phyloP scores from a whole-genome alignment of 2,888 invertebrate genomes.

The Bhutanitis thaidina region DNA sequence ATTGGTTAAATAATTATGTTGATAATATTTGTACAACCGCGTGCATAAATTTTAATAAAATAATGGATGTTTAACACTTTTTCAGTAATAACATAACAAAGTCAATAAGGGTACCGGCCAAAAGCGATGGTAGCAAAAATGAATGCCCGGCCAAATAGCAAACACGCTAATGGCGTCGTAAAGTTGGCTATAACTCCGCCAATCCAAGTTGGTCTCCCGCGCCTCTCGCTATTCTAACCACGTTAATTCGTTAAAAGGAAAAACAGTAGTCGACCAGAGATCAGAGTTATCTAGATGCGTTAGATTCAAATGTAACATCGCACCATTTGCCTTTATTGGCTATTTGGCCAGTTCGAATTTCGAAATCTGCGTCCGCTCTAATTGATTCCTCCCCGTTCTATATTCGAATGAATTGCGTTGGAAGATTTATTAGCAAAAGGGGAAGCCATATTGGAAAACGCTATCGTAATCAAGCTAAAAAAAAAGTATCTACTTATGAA shows the following conservation, averaged over 20 bases:
- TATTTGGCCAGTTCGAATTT: conserved; percentile 60
- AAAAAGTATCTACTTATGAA: too few relatives aligned
- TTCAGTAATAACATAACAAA: conserved; percentile 30
- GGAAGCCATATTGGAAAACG: conserved; percentile 23
- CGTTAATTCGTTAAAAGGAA: conserved; percentile 10
- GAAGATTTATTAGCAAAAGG: conserved; percentile 28
- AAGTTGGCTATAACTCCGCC: conserved; percentile 46
- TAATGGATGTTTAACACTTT: conserved; percentile 25
- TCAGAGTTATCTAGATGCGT: conserved; percentile 43
- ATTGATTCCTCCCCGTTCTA: conserved; percentile 57
- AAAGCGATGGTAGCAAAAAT: conserved; percentile 51
- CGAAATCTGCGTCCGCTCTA: conserved; percentile 57
- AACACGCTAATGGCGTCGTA: conserved; percentile 64
- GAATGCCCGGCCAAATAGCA: conserved; percentile 49
- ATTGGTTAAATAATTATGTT: too few relatives aligned
- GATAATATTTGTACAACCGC: too few relatives aligned
- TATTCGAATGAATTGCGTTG: conserved; percentile 46
- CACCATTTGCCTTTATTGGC: conserved; percentile 70
- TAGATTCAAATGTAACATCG: conserved; percentile 50
- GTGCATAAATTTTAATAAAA: neutral
- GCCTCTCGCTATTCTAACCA: conserved; percentile 23
- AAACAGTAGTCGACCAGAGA: conserved; percentile 24
- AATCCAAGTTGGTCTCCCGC: conserved; percentile 35
- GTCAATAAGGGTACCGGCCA: conserved; percentile 41
- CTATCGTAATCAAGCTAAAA: conserved; percentile 1